phyloP scores from a whole-genome alignment of 2,113 vertebrate genomes.

The Ptilonorhynchus violaceus region DNA sequence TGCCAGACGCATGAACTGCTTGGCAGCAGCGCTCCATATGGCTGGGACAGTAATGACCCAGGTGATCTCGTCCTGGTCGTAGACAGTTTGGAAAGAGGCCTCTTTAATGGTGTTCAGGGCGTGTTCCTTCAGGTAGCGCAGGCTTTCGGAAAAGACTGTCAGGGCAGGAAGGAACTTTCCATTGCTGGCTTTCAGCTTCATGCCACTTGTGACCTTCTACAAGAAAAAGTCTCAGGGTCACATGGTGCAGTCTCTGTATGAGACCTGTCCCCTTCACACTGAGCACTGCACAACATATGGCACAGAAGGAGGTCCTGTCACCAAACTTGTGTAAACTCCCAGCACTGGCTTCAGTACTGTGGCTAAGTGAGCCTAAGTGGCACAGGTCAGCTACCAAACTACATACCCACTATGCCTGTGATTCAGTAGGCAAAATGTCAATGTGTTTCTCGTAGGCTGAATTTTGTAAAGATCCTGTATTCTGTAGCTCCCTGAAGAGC shows the following conservation, averaged over 20 bases:
- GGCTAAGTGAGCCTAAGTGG: not conserved
- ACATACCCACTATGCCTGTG: not conserved
- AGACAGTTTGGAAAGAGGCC: not conserved
- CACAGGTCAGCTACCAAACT: not conserved
- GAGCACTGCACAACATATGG: not conserved
- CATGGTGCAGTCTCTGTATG: not conserved
- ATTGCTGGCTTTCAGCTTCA: conserved; percentile 15
- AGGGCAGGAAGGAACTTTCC: conserved; percentile 5
- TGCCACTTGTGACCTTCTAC: not conserved
- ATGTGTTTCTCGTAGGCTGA: not conserved
- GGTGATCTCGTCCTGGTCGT: not conserved
- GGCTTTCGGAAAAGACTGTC: not conserved
- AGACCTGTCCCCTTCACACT: not conserved
- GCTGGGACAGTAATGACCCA: conserved; percentile 65
- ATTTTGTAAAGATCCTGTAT: not conserved
- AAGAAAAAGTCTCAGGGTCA: not conserved
- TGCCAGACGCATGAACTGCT: conserved; percentile 64
- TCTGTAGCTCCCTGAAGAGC: not conserved
- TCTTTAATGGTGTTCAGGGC: conserved; percentile 16
- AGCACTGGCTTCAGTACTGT: not conserved
- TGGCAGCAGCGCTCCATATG: conserved; percentile 52
- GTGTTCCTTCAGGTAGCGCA: conserved; percentile 6
- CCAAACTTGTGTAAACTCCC: not conserved
- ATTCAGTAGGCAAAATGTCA: not conserved
- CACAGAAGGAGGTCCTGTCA: not conserved